Conservation (phyloP, 2,113 vertebrate genomes). For the Hippocampus comes region DNA sequence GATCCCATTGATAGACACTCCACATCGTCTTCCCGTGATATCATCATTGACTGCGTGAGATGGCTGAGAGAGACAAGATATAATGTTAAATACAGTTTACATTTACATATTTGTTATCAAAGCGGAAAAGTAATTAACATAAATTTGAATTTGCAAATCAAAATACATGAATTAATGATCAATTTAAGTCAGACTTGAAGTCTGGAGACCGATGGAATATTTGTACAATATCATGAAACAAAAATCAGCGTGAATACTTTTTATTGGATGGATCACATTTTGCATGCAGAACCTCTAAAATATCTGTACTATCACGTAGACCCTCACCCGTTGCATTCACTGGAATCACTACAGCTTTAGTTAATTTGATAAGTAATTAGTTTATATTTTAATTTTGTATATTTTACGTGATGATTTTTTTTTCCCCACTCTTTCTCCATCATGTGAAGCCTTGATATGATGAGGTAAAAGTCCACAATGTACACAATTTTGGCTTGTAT, state of each 20-base stretch:
- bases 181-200: conserved; percentile 30
- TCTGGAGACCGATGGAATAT: not conserved
- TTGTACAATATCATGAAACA: not conserved
- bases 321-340: not conserved
- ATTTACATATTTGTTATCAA: conserved; percentile 26
- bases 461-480: not conserved
- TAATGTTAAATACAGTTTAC: conserved; percentile 6
- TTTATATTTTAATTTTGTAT: not conserved
- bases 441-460: not conserved
- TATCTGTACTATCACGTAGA: not conserved
- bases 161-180: conserved; percentile 41
- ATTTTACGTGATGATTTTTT: not conserved
- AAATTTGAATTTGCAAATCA: conserved; percentile 15
- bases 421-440: not conserved
- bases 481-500: not conserved
- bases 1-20: conserved; percentile 24
- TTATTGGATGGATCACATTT: not conserved
- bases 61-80: conserved; percentile 29
- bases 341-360: not conserved
- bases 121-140: conserved; percentile 24
- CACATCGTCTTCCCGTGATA: conserved; percentile 24
- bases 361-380: not conserved
- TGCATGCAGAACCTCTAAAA: not conserved
- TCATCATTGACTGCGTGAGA: conserved; percentile 5
- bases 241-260: not conserved